Evolutionary conservation across 2,113 vertebrate genomes (phyloP), one percentile per base, ranked within the genome.

Genomic region (Panthera leo): DNA sequence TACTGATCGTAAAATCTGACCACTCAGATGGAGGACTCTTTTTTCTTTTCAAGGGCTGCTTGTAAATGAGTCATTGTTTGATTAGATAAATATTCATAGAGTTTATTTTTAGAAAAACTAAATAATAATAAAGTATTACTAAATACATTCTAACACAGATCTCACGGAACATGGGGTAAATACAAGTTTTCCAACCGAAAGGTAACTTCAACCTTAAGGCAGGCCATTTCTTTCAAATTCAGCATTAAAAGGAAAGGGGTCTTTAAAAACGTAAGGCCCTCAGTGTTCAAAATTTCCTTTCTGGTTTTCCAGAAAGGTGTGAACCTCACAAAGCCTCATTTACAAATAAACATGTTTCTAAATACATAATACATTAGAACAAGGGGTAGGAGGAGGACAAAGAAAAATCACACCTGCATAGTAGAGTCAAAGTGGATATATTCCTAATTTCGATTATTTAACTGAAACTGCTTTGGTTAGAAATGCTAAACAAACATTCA

Each of bases 41-140:
- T 67, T 79, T 91, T 91, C 94, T 92, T 96, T 95, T 88, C 92
- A 96, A 97, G 84, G 34, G 94, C 89, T 25, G 25, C 63, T 80
- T 96, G 91, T 90, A 98, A 98, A 98, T 89, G 96, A 98, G 95
- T 85, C 86, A 73, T 63, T 89, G 80, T 97, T 97, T 98, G 96
- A 91, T 89, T 83, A 97, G 67, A 96, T 89, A 98, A 98, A 98
- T 95, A 97, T 90, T 97, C 98, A 95, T 36, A 65, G 51, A 53
- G 6, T 91, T 96, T 97, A 97, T 89, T 98, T 97, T 95, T 42
- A 85, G 95, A 92, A 98, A 96, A 98, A 67, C 48, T 83, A 94
- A 97, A 98, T 42, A 98, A 96, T 19, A 97, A 98, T 70, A 97
- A 97, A 98, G 91, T 48, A 93, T 75, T 92, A 82, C 78, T 67